Evolutionary conservation across 1,140 invertebrate genomes (phyloP), one percentile per base, ranked within the genome.

Genomic region (Subanguina moxae): DNA sequence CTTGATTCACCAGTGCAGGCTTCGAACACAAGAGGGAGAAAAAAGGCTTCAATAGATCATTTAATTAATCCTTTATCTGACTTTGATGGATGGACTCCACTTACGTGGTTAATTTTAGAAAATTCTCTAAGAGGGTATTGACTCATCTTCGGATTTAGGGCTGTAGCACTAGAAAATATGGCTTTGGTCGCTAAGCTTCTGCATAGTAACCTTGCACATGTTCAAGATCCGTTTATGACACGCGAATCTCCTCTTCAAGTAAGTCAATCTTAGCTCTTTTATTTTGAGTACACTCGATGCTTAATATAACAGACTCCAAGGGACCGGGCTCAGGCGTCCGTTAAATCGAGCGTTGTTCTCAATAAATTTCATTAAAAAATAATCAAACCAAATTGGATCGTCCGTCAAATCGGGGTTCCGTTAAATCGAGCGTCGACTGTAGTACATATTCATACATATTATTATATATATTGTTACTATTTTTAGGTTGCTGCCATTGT

Each of bases 81-180:
- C n/a, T 52, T 52, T 52, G 48, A 25, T 8, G 48, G 48, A 52
- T 52, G 48, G 48, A 52, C 48, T 21, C 48, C 48, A 15, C 48
- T 52, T 15, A 21, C n/a, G 8, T 52, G 48, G 48, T 52, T 15
- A 52, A 3, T 21, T 8, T 7, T 25, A 3, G 3, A 52, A 52
- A 21, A 52, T 52, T 7, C 3, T 3, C 23, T 15, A 52, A 21
- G 17, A 52, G 11, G 43, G 48, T 52, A 21, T 52, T 52, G n/a
- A 25, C 48, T 13, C 43, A 13, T 45, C n/a, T 21, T 52, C 3
- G 17, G 17, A 52, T 7, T 52, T 52, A 52, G 48, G 48, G 48
- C 48, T 3, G 48, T 52, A 52, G 48, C 48, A 15, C 48, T 52
- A 25, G 48, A 52, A 52, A 25, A 52, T 15, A 52, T 15, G 8